These are phyloP conservation scores for Caerostris darwini DNA, from an alignment of 1,140 invertebrate species.

Conservation along the genomic window DNA sequence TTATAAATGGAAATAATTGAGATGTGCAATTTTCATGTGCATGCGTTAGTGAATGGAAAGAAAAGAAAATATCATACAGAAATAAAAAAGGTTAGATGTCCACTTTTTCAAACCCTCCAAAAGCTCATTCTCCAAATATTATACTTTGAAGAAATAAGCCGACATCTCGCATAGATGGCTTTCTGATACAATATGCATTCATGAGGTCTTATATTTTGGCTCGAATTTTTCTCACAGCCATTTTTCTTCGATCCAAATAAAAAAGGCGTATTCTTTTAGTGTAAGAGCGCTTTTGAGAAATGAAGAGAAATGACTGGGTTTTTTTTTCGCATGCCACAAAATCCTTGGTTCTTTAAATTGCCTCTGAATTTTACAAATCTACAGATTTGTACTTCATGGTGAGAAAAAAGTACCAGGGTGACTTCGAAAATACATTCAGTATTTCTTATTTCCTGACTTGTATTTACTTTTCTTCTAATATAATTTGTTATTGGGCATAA, in stretches of 20 bases:
- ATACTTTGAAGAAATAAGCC: constrained; percentile 25
- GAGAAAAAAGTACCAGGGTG: constrained; percentile 1
- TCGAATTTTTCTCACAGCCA: background rate
- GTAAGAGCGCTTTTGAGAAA: constrained; percentile 26
- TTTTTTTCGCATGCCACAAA: constrained; percentile 30
- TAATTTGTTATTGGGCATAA: background rate
- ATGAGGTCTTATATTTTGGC: constrained; percentile 65
- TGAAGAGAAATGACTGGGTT: constrained; percentile 56
- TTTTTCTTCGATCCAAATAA: constrained; percentile 48
- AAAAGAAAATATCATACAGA: background rate
- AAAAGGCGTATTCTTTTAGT: constrained; percentile 62
- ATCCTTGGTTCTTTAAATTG: background rate
- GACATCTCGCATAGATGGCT: constrained; percentile 48
- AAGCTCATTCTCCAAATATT: constrained; percentile 69
- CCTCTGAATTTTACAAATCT: constrained; percentile 60
- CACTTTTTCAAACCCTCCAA: constrained; percentile 42
- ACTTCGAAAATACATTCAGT: background rate
- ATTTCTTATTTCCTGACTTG: background rate
- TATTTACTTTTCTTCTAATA: background rate
- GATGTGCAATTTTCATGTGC: too few relatives aligned
- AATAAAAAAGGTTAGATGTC: background rate
- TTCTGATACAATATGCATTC: constrained; percentile 74
- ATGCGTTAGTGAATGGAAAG: background rate
- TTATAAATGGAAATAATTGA: too few relatives aligned
- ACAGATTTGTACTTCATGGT: constrained; percentile 26